A percentile compares a stretch with the other conserved stretches of the same genome.
Conservation (phyloP, 2,888 invertebrate genomes). For the Tenthredo notha region DNA sequence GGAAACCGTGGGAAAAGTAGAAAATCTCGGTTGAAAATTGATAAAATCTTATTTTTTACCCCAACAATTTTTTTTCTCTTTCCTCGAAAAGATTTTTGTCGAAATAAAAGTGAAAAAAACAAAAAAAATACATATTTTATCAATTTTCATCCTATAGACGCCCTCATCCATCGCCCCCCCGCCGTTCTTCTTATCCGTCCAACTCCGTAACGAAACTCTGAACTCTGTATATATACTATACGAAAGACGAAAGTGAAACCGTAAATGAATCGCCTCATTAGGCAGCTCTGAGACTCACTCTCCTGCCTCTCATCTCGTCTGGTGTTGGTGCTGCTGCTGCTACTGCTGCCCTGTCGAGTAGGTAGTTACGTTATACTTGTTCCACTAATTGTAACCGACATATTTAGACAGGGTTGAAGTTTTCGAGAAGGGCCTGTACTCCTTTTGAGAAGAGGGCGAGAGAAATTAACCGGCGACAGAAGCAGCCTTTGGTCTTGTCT, state of each 20-base stretch:
- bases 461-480: not conserved
- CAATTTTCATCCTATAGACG: too few species aligned
- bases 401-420: slow-evolving; percentile 45
- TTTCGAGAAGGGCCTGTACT: not conserved
- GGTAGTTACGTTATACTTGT: slow-evolving; percentile 36
- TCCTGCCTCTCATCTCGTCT: not conserved
- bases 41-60: too few species aligned
- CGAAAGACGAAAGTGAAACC: slow-evolving; percentile 21
- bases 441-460: not conserved
- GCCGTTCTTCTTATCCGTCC: not conserved
- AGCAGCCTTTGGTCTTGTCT: not conserved
- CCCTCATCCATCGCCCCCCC: too few species aligned
- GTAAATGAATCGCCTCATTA: slow-evolving; percentile 48
- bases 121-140: too few species aligned
- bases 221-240: not conserved
- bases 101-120: too few species aligned
- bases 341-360: not conserved
- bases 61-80: too few species aligned
- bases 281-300: slow-evolving; percentile 17
- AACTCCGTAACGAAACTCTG: not conserved
- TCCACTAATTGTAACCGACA: slow-evolving; percentile 48
- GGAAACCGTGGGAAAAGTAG: too few species aligned
- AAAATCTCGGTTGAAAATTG: too few species aligned
- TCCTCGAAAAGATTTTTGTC: too few species aligned
- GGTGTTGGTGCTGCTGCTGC: not conserved